A percentile compares a stretch with the other conserved stretches of the same genome.
Conservation (phyloP, 2,113 vertebrate genomes). For the Bujurquina vittata region DNA sequence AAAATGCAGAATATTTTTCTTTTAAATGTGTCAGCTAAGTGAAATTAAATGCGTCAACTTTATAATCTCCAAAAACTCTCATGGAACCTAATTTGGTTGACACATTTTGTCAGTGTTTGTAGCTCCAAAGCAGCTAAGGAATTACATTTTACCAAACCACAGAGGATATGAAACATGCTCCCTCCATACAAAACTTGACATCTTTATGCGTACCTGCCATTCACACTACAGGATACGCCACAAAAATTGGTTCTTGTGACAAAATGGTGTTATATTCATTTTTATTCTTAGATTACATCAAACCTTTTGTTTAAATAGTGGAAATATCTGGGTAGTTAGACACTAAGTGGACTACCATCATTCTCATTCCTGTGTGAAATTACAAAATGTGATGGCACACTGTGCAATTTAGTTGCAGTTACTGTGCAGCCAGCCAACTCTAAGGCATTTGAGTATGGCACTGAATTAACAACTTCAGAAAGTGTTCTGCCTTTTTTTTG, state of each 20-base stretch:
- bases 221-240: neutral
- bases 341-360: conserved; percentile 1
- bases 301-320: neutral
- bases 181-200: neutral
- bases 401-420: conserved; percentile 25
- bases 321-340: neutral
- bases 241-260: neutral
- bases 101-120: neutral
- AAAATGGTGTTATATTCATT: neutral
- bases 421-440: conserved; percentile 13
- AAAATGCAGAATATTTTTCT: neutral
- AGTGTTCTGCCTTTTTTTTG: neutral
- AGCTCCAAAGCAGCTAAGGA: neutral
- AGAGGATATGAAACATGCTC: neutral
- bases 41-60: neutral
- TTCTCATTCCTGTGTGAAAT: conserved; percentile 27
- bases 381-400: conserved; percentile 7
- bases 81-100: neutral
- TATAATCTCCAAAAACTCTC: neutral
- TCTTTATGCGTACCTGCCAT: neutral
- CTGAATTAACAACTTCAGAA: conserved; percentile 16
- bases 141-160: neutral
- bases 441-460: neutral
- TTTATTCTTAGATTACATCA: neutral
- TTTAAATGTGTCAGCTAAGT: neutral